Evolutionary conservation across 2,888 invertebrate species (phyloP).

Genomic region (Troilus luridus): DNA sequence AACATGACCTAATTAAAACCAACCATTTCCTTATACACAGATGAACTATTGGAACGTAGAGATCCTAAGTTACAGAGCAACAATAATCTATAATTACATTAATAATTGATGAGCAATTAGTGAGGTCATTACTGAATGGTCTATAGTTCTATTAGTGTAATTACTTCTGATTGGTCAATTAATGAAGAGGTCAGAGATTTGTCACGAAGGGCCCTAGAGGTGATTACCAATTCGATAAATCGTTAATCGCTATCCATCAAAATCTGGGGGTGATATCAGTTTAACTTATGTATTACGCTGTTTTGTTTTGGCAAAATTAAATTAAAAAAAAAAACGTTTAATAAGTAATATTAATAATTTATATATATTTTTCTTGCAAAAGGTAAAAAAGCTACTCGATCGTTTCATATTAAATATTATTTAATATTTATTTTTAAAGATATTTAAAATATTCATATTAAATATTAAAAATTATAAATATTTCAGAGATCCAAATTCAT

Average conservation of each 20-base stretch:
- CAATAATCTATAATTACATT: not conserved
- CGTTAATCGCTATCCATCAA: not conserved
- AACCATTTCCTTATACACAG: not conserved
- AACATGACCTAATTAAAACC: not conserved
- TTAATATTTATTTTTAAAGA: too few relatives aligned
- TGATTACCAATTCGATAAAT: not conserved
- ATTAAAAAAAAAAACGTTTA: too few relatives aligned
- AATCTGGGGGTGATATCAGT: too few relatives aligned
- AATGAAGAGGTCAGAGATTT: not conserved
- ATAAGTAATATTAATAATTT: too few relatives aligned
- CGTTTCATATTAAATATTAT: too few relatives aligned
- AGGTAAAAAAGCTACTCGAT: too few relatives aligned
- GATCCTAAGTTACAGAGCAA: not conserved
- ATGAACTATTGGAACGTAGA: not conserved
- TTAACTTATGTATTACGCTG: too few relatives aligned
- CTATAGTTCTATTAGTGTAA: not conserved
- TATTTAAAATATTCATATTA: too few relatives aligned
- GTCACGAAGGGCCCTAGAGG: not conserved
- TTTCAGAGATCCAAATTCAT: too few relatives aligned
- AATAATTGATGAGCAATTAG: slow-evolving; percentile 12
- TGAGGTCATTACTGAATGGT: not conserved
- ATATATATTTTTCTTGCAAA: too few relatives aligned
- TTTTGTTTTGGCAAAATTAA: too few relatives aligned
- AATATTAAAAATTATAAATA: too few relatives aligned
- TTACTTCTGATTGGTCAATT: slow-evolving; percentile 9